Evolutionary conservation across 2,888 invertebrate species (phyloP).

Genomic region (Magallana nippona): DNA sequence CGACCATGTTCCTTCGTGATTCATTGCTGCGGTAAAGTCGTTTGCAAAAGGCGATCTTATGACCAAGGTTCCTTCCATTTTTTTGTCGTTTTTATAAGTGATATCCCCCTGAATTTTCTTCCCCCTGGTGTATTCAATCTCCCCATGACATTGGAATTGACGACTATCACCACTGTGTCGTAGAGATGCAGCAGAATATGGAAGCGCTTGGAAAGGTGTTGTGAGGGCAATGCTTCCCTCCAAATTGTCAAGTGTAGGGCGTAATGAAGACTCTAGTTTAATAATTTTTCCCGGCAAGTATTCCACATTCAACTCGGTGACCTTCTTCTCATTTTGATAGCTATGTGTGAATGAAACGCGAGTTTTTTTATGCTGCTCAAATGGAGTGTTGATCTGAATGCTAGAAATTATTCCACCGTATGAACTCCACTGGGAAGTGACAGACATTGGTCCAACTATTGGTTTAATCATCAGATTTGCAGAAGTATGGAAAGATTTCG

Average conservation of each 20-base stretch:
- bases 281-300: slow-evolving; percentile 44
- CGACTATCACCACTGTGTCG: slow-evolving; percentile 41
- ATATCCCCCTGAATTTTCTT: slow-evolving; percentile 37
- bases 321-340: slow-evolving; percentile 41
- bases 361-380: slow-evolving; percentile 53
- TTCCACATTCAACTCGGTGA: slow-evolving; percentile 44
- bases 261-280: slow-evolving; percentile 31
- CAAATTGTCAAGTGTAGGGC: slow-evolving; percentile 23
- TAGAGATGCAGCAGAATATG: slow-evolving; percentile 40
- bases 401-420: slow-evolving; percentile 54
- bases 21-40: slow-evolving; percentile 41
- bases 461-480: slow-evolving; percentile 59
- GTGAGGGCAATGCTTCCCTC: slow-evolving; percentile 51
- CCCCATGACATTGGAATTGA: slow-evolving; percentile 34
- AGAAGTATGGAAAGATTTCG: slow-evolving; percentile 46
- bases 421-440: slow-evolving; percentile 47
- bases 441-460: slow-evolving; percentile 51
- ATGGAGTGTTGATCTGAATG: slow-evolving; percentile 60
- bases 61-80: slow-evolving; percentile 44
- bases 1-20: slow-evolving; percentile 47
- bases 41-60: slow-evolving; percentile 43
- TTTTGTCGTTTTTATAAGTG: slow-evolving; percentile 40
- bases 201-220: slow-evolving; percentile 49
- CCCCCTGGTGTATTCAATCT: slow-evolving; percentile 42
- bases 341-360: slow-evolving; percentile 53